Evolutionary conservation across 2,797 vertebrate genomes (phyloP), one percentile per base, ranked within the genome.

Genomic region (Eurystomus glaucurus): DNA sequence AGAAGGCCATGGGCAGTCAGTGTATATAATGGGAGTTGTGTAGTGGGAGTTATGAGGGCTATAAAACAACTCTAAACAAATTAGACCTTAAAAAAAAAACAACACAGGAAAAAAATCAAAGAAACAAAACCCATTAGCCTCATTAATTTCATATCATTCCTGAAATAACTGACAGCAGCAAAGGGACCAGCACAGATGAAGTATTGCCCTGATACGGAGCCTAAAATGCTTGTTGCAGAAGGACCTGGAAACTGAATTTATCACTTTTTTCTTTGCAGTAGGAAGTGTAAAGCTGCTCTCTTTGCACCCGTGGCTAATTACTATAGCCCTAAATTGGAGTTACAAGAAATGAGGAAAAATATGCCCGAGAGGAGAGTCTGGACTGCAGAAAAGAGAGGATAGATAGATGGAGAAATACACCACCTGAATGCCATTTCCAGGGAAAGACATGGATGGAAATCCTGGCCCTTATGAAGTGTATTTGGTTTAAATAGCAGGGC

Each of bases 121-220:
- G 48, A 95, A 93, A 91, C 31, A 91, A 82, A 96, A 86, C 8
- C 3, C 33, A 48, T 87, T 84, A 91, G 22, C 46, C 61, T 94
- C 61, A 86, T 95, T 96, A 93, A 97, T 94, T 88, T 94, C 85
- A 70, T 37, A 85, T 4, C 55, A 74, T 89, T 95, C 85, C 66
- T 89, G 83, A 95, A 90, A 95, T 94, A 93, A 91, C 64, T 93
- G 89, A 75, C 71, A 71, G 79, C 35, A 95, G 78, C 75, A 87
- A 94, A 89, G 85, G 84, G 78, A 91, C 60, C 50, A 58, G 29
- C 1, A 4, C 37, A 89, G 93, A 52, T 75, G 78, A 88, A 94
- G 48, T 52, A 89, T 77, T 86, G 51, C 64, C n/a, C 64, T 90
- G 84, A 89, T 80, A 92, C 75, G 52, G 19, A 93, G 45, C 31